phyloP scores from a whole-genome alignment of 92 coral and sea anemone genomes.

The Palythoa grandis region DNA sequence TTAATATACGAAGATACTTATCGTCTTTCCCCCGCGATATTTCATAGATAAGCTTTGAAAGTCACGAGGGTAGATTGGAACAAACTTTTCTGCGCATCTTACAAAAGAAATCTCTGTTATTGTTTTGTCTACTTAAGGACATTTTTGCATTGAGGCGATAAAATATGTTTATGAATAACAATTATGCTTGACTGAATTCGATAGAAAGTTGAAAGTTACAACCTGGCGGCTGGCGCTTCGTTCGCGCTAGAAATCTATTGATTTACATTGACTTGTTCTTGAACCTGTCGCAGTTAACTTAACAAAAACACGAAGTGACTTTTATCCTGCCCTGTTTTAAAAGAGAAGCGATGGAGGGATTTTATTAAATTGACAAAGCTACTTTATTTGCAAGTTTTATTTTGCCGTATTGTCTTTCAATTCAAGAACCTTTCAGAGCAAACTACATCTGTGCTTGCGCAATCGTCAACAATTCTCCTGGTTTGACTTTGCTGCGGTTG shows the following conservation, averaged over 20 bases:
- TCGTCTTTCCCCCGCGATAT: not conserved
- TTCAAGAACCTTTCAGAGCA: not conserved
- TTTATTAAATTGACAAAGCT: conserved; percentile 24
- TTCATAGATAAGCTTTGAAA: conserved; percentile 4
- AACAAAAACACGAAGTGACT: not conserved
- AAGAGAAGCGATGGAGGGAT: conserved; percentile 16
- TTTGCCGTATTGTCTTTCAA: conserved; percentile 17
- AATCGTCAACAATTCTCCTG: not conserved
- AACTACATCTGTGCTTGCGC: not conserved
- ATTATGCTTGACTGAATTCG: conserved; percentile 10
- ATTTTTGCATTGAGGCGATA: conserved; percentile 47
- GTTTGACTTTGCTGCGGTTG: not conserved
- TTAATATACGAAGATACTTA: not conserved
- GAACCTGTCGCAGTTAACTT: not conserved
- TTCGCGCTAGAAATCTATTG: not conserved
- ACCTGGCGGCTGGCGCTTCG: conserved; percentile 1
- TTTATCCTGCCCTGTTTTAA: not conserved
- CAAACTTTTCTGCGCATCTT: conserved; percentile 29
- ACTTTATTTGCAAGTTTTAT: conserved; percentile 7
- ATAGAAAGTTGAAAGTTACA: not conserved
- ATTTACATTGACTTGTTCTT: not conserved
- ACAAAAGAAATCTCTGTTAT: conserved; percentile 23
- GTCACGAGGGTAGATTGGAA: conserved; percentile 5
- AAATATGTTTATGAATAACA: conserved; percentile 45
- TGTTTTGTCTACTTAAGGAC: conserved; percentile 27